These are phyloP conservation scores for Spizaetus ornatus DNA, from an alignment of 2,113 vertebrate species.

Conservation along the genomic window DNA sequence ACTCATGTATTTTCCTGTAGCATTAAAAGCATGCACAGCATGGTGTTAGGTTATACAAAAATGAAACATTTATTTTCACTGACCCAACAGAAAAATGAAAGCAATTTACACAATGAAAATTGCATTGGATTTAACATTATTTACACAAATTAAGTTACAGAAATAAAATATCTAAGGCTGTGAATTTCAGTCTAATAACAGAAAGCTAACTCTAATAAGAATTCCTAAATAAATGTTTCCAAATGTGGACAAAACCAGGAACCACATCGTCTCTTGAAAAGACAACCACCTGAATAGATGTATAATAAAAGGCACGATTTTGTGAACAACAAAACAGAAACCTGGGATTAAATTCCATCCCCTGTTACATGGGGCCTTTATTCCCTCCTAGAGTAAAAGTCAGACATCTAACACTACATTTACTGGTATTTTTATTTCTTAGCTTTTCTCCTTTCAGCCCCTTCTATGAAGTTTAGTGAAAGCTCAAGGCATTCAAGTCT, in stretches of 20 bases:
- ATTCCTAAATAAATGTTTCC: not conserved
- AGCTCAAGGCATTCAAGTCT: not conserved
- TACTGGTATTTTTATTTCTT: not conserved
- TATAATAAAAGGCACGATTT: not conserved
- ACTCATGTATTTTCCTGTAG: not conserved
- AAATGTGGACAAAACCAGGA: not conserved
- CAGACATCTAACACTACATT: not conserved
- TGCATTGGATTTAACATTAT: not conserved
- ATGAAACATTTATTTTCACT: not conserved
- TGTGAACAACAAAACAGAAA: not conserved
- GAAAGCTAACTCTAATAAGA: not conserved
- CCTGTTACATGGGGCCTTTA: not conserved
- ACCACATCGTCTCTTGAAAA: not conserved
- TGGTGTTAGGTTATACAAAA: not conserved
- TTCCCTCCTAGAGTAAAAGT: not conserved
- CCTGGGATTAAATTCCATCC: not conserved
- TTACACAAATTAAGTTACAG: not conserved
- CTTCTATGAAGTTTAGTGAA: not conserved
- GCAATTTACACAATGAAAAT: not conserved
- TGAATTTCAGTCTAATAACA: not conserved
- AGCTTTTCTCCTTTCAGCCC: not conserved
- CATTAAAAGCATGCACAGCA: not conserved
- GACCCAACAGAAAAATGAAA: not conserved
- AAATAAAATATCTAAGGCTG: not conserved
- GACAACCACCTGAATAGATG: rapidly evolving